Percentiles rank a stretch among this genome's conserved stretches.
These are phyloP conservation scores for Sebastes oblongus DNA, from an alignment of 2,797 vertebrate species.

Conservation along the genomic window DNA sequence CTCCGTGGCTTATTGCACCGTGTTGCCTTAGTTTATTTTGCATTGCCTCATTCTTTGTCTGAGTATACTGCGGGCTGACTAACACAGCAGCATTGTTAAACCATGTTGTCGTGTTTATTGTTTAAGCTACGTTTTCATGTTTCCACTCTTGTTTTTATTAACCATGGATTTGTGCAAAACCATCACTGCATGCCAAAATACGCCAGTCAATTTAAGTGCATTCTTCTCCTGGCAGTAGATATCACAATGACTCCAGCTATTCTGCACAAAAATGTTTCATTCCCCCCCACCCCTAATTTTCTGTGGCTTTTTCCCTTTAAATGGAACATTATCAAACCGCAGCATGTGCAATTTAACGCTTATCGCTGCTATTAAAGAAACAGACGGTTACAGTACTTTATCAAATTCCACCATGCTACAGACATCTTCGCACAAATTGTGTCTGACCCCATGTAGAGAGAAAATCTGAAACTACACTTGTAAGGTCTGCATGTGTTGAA, in stretches of 20 bases:
- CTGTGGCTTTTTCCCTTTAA: conserved; percentile 32
- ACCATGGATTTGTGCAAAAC: conserved; percentile 5
- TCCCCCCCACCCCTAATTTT: conserved; percentile 9
- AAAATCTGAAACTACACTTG: neutral
- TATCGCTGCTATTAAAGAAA: conserved; percentile 44
- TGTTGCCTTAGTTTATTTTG: conserved; percentile 2
- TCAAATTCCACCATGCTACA: conserved; percentile 21
- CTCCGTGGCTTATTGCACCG: neutral
- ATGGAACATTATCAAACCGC: conserved; percentile 37
- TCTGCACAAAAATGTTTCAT: conserved; percentile 33
- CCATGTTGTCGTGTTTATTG: neutral
- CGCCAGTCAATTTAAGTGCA: neutral
- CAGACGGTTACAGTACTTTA: conserved; percentile 21
- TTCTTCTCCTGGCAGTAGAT: conserved; percentile 9
- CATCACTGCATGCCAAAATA: neutral
- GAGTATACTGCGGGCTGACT: neutral
- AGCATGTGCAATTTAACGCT: conserved; percentile 34
- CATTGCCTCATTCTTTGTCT: conserved; percentile 11
- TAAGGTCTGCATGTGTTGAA: neutral
- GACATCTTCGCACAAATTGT: neutral
- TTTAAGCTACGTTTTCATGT: neutral
- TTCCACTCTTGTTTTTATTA: neutral
- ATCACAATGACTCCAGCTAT: conserved; percentile 6
- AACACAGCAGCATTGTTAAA: neutral
- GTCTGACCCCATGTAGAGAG: neutral